Conservation (phyloP, 2,888 invertebrate genomes). For the Fragum whitleyi region DNA sequence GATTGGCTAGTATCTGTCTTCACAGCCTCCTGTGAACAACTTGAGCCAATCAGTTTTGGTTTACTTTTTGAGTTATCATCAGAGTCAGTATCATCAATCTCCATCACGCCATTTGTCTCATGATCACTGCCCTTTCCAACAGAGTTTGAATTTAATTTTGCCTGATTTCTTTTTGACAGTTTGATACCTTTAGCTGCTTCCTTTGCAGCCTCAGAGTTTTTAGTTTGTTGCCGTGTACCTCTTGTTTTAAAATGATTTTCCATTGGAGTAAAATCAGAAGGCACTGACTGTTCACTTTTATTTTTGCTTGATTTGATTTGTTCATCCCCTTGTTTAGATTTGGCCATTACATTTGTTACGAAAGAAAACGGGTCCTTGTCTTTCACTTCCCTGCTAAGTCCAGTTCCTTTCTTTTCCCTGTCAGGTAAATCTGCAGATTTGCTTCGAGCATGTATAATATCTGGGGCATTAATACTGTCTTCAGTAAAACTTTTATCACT, state of each 20-base stretch:
- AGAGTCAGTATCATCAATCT: conserved; percentile 1
- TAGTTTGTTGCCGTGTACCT: background rate
- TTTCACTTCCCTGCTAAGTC: background rate
- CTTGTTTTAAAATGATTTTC: background rate
- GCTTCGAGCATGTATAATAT: conserved; percentile 26
- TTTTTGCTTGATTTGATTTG: background rate
- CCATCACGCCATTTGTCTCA: background rate
- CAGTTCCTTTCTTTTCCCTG: background rate
- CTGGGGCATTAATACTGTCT: background rate
- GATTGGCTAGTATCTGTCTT: background rate
- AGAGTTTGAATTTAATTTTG: background rate
- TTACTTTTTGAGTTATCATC: background rate
- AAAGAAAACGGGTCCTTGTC: conserved; percentile 48
- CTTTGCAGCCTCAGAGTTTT: background rate
- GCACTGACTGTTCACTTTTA: conserved; percentile 13
- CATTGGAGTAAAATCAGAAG: background rate
- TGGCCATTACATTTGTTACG: conserved; percentile 46
- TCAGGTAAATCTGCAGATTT: conserved; percentile 24
- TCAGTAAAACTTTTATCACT: conserved; percentile 20
- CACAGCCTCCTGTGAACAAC: conserved; percentile 34
- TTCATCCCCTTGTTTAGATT: conserved; percentile 16
- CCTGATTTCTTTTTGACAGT: background rate
- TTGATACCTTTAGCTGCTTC: conserved; percentile 3
- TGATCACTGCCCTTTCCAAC: background rate
- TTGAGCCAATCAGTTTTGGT: conserved; percentile 2